Percentiles rank a stretch among this genome's conserved stretches.
Evolutionary conservation across 2,888 invertebrate species (phyloP).

Genomic region (Andrena chrysosceles): DNA sequence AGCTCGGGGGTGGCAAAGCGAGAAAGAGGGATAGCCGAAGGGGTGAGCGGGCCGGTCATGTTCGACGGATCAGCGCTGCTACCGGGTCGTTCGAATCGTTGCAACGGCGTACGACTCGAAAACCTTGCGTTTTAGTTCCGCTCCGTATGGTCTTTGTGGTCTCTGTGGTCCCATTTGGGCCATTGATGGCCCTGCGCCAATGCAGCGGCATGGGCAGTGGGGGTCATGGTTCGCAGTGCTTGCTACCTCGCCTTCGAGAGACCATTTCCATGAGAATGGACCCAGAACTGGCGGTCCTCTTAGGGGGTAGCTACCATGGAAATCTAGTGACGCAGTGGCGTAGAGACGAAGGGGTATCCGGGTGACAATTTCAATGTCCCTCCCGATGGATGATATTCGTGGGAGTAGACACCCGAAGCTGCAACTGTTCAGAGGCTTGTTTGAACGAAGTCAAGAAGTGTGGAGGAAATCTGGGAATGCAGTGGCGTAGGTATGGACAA

Average conservation of each 20-base stretch:
- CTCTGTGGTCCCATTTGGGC: conserved; percentile 9
- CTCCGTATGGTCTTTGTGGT: not conserved
- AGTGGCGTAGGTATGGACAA: no score
- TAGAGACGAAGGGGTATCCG: not conserved
- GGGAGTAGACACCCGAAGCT: not conserved
- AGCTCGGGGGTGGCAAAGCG: conserved; percentile 65
- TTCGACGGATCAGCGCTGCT: conserved; percentile 34
- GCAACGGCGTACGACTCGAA: conserved; percentile 11
- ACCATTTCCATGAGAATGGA: not conserved
- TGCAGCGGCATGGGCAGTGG: not conserved
- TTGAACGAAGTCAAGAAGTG: not conserved
- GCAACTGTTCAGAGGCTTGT: not conserved
- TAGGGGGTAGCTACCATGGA: not conserved
- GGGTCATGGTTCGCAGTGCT: not conserved
- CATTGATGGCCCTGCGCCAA: not conserved
- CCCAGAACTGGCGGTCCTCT: not conserved
- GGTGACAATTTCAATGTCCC: not conserved
- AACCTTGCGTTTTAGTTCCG: not conserved
- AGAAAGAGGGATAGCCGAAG: conserved; percentile 49
- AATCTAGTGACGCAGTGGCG: not conserved
- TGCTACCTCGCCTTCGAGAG: no score
- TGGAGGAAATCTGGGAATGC: conserved; percentile 5
- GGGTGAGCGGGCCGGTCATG: conserved; percentile 40
- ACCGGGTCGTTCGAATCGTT: conserved; percentile 19
- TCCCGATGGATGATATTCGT: not conserved